Evolutionary conservation across 2,797 vertebrate species (phyloP), one percentile per base, ranked within the genome.

Genomic region (Danio choprae): DNA sequence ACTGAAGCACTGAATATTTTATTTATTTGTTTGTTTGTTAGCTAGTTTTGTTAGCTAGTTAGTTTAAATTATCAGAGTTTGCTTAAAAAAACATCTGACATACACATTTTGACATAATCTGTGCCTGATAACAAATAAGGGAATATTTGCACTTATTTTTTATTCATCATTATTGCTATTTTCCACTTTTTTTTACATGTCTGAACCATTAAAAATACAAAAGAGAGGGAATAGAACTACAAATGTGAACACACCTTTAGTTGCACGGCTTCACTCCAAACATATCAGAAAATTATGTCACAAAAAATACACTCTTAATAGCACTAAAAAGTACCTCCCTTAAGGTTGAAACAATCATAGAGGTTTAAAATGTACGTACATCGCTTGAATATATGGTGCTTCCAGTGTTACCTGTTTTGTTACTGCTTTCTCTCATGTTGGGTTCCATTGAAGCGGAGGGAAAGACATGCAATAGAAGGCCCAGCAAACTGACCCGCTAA

Each of bases 401-500:
- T 58, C 41, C 22, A 0, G 18, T 43, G 22, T 53, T 36, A 71
- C 40, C 36, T 40, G 29, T 63, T 59, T 50, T 63, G 76, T 69
- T 79, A 74, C 74, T 53, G 75, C 65, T 73, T 84, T 68, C 60
- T 60, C 82, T 80, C 51, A 38, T 64, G 74, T 16, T 64, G 56
- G 5, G 18, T 76, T 81, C 64, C 64, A 76, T 58, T 60, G 70
- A 70, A 80, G 83, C 83, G 83, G 73, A 81, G 84, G 77, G 74
- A 79, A 77, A 88, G 78, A 70, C 74, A 82, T 69, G 73, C 60
- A 70, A 71, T 16, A 44, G 69, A 77, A 82, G 86, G 74, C 81
- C 81, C 41, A 62, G 67, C 76, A 86, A 78, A 86, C 79, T 85
- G 80, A 91, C 87, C 89, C 85, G 79, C 89, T 90, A 92, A 92